These are phyloP conservation scores for Caranx ignobilis DNA, from an alignment of 2,113 vertebrate species.

Conservation along the genomic window DNA sequence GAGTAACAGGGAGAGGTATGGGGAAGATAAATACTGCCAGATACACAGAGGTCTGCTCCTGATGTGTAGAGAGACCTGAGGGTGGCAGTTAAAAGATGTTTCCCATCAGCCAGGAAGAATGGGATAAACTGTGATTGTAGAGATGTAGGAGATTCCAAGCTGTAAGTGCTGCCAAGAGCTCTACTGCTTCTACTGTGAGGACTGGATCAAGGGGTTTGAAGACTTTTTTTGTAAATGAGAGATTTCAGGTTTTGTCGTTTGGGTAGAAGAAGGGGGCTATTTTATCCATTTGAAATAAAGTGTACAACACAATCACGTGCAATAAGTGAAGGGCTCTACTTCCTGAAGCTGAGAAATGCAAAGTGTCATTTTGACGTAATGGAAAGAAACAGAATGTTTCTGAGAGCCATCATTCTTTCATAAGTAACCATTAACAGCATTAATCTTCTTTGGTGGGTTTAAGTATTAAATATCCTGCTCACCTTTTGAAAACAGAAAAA, in stretches of 20 bases:
- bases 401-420: slow-evolving; percentile 29
- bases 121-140: background rate
- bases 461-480: slow-evolving; percentile 46
- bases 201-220: background rate
- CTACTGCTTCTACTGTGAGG: background rate
- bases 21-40: too few relatives aligned
- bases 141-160: background rate
- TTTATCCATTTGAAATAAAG: background rate
- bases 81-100: background rate
- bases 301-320: background rate
- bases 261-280: background rate
- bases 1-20: too few relatives aligned
- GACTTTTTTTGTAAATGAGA: too few relatives aligned
- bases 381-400: slow-evolving; percentile 6
- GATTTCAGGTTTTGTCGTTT: too few relatives aligned
- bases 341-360: background rate
- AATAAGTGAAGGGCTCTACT: background rate
- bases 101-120: background rate
- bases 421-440: slow-evolving; percentile 39
- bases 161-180: too few relatives aligned
- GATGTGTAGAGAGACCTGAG: background rate
- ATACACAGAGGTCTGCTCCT: too few relatives aligned
- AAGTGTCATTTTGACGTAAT: slow-evolving; percentile 29
- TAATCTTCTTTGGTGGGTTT: slow-evolving; percentile 7
- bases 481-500: slow-evolving; percentile 42